Evolutionary conservation across 2,797 vertebrate species (phyloP), one percentile per base, ranked within the genome.

Genomic region (Silurus lanzhouensis): DNA sequence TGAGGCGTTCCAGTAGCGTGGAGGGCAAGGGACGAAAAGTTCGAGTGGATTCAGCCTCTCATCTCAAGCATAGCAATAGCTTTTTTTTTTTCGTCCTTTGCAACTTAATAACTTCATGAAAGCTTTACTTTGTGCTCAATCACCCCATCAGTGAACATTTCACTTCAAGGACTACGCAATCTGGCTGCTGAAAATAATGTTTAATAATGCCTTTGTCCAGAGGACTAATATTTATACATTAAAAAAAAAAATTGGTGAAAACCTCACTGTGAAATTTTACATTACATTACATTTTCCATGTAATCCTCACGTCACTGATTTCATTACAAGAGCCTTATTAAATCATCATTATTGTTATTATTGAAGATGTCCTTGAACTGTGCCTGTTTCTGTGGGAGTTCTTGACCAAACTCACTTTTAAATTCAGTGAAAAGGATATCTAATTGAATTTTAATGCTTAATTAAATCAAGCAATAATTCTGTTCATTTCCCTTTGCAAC

Each of bases 391-490:
- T 92, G 92, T 89, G 93, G 93, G 93, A 95, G 92, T 91, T 89
- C 92, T 93, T 92, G 91, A 93, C 91, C 94, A 94, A 94, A 93
- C 92, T 93, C 87, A 91, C 92, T 58, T 94, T 93, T 93, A 92
- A 93, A 92, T 89, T 94, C 92, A 91, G 90, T 91, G 94, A 91
- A 95, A 96, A 95, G 93, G 92, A 90, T 87, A 93, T 93, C 95
- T 95, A 96, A 96, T 95, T 96, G 94, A 96, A 96, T 95, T 95
- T 95, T 94, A 94, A 95, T 95, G 94, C 94, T 84, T 95, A 96
- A 96, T 95, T 95, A 95, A 96, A 95, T 96, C 93, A 95, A 95
- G 94, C 92, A 94, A 94, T 95, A 95, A 95, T 95, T 95, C 94
- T 94, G 93, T 91, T 91, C 93, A 94, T 93, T 93, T 94, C 94